Base-by-base conservation (phyloP, 2,797 vertebrate genomes). In the Decapterus maruadsi region DNA sequence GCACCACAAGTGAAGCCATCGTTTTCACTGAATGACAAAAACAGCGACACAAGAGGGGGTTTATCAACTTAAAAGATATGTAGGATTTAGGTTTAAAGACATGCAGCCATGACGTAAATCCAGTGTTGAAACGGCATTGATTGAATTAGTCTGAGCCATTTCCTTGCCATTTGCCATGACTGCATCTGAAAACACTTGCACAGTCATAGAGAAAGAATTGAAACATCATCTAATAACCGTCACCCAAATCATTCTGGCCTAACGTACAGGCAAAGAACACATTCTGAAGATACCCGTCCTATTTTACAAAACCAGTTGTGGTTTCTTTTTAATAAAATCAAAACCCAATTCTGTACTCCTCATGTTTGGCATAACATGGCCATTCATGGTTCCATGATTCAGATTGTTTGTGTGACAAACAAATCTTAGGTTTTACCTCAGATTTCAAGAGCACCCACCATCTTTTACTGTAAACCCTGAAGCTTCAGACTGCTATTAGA, bases 41-140 rank as follows among this genome's bases (percentile, higher is more conserved):
- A 79, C 53, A 64, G 53, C 63, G 51, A 71, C 36, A 31, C 22
- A 71, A 78, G 17, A 82, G 11, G n/a, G 55, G 31, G 67, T 12
- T 83, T 86, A 90, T 84, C 84, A 78, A 86, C 86, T 84, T 83
- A 76, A 87, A 87, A 84, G 14, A 88, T 69, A 68, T 69, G 78
- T 46, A 76, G 48, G 75, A 86, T 86, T 75, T 77, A 53, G 29
- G 75, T 84, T 29, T 83, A 74, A 89, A 91, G 68, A 77, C 78
- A 78, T 87, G 34, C 63, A 83, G 53, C 55, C 50, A 51, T 6
- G 48, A 26, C 61, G 42, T 54, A 90, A 90, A 92, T 88, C 42
- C 72, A 88, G 85, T 87, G 84, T 40, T 67, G 68, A 83, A 77
- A 85, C 46, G 68, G 55, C 45, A 38, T 8, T 78, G 51, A 89